A percentile compares a stretch with the other conserved stretches of the same genome.
phyloP scores from a whole-genome alignment of 2,888 invertebrate species.

The Lithophane leautieri region DNA sequence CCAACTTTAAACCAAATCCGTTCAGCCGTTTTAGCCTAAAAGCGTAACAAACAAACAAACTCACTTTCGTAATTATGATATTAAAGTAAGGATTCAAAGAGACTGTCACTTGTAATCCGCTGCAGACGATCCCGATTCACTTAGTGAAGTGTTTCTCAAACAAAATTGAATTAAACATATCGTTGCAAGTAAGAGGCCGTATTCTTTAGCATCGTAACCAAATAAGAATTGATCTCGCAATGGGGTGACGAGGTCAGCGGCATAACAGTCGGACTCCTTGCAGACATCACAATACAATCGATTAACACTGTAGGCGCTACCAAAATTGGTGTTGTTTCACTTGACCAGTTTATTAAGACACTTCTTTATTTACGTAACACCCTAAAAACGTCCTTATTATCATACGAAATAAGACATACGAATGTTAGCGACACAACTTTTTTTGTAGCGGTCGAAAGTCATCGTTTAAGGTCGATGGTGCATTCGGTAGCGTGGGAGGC shows the following conservation, averaged over 20 bases:
- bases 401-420: conserved; percentile 44
- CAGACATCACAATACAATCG: conserved; percentile 78
- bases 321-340: conserved; percentile 82
- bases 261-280: conserved; percentile 72
- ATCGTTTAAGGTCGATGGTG: conserved; percentile 66
- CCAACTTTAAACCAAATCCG: too few species aligned
- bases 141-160: conserved; percentile 10
- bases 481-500: conserved; percentile 68
- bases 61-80: too few species aligned
- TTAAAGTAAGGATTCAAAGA: background rate
- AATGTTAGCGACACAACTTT: conserved; percentile 20
- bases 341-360: conserved; percentile 69
- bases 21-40: too few species aligned
- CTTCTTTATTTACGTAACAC: conserved; percentile 52
- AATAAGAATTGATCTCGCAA: conserved; percentile 78
- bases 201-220: conserved; percentile 75
- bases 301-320: conserved; percentile 79
- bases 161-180: conserved; percentile 23
- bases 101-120: background rate
- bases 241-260: conserved; percentile 77
- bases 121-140: background rate
- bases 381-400: conserved; percentile 48
- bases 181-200: conserved; percentile 42
- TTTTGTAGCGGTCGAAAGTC: conserved; percentile 54
- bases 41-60: too few species aligned